A percentile compares a stretch with the other conserved stretches of the same genome.
phyloP scores from a whole-genome alignment of 2,888 invertebrate species.

The Thecocarcelia acutangulata region DNA sequence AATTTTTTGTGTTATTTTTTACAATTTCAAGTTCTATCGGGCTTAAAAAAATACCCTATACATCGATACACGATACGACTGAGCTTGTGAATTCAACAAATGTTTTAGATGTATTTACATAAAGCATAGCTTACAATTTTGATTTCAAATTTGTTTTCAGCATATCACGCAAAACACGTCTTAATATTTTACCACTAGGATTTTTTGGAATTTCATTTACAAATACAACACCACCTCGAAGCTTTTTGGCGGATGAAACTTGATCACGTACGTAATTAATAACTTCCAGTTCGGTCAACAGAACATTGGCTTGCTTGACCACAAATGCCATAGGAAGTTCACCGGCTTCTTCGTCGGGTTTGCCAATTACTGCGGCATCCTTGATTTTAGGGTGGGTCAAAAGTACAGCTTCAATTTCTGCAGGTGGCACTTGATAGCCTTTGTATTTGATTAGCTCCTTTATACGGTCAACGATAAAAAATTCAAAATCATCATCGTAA shows the following conservation, averaged over 20 bases:
- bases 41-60: too few relatives aligned
- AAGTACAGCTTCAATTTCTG: slow-evolving; percentile 91
- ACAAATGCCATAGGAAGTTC: slow-evolving; percentile 90
- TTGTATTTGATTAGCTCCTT: slow-evolving; percentile 96
- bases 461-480: slow-evolving; percentile 91
- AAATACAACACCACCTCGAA: slow-evolving; percentile 89
- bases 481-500: slow-evolving; percentile 88
- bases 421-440: slow-evolving; percentile 92
- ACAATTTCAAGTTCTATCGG: too few relatives aligned
- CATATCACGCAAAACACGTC: slow-evolving; percentile 82
- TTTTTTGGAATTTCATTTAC: slow-evolving; percentile 89
- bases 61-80: too few relatives aligned
- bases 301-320: slow-evolving; percentile 83
- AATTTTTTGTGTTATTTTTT: too few relatives aligned
- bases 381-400: slow-evolving; percentile 87
- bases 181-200: slow-evolving; percentile 89
- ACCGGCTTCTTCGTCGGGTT: slow-evolving; percentile 87
- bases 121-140: slow-evolving; percentile 78
- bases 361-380: slow-evolving; percentile 91
- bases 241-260: slow-evolving; percentile 87
- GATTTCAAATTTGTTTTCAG: slow-evolving; percentile 77
- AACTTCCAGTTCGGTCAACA: slow-evolving; percentile 83
- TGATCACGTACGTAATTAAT: slow-evolving; percentile 82
- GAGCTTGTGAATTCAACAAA: too few relatives aligned
- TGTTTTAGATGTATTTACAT: too few relatives aligned